Evolutionary conservation across 2,888 invertebrate genomes (phyloP).

Genomic region (Cerastoderma edule): DNA sequence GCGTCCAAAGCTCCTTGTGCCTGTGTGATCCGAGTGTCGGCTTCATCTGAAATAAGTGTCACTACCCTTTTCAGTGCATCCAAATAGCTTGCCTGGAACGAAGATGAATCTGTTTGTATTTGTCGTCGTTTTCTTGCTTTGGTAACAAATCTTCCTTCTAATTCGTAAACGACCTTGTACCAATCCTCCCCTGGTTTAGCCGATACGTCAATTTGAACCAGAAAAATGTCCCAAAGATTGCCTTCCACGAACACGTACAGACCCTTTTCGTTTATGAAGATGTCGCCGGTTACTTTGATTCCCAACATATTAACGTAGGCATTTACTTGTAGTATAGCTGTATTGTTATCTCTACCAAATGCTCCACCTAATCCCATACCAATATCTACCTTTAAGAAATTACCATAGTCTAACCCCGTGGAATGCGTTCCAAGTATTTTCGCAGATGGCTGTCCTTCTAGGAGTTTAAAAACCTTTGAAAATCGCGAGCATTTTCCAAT

Average conservation of each 20-base stretch:
- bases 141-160: constrained; percentile 45
- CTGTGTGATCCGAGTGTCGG: constrained; percentile 38
- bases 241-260: constrained; percentile 31
- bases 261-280: constrained; percentile 35
- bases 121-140: constrained; percentile 28
- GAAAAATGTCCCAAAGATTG: constrained; percentile 47
- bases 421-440: constrained; percentile 17
- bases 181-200: constrained; percentile 35
- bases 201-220: constrained; percentile 32
- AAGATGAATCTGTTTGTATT: constrained; percentile 30
- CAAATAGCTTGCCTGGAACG: constrained; percentile 52
- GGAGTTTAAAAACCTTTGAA: constrained; percentile 33
- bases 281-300: constrained; percentile 26
- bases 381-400: constrained; percentile 8
- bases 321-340: constrained; percentile 25
- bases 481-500: constrained; percentile 43
- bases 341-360: constrained; percentile 10
- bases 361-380: constrained; percentile 21
- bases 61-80: constrained; percentile 41
- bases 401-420: background rate
- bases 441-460: constrained; percentile 34
- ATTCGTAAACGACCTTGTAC: constrained; percentile 40
- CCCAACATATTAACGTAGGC: constrained; percentile 33
- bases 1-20: constrained; percentile 40
- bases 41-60: constrained; percentile 32